These are phyloP conservation scores for Acrossocheilus wenchowensis DNA, from an alignment of 2,797 vertebrate genomes.

Conservation along the genomic window DNA sequence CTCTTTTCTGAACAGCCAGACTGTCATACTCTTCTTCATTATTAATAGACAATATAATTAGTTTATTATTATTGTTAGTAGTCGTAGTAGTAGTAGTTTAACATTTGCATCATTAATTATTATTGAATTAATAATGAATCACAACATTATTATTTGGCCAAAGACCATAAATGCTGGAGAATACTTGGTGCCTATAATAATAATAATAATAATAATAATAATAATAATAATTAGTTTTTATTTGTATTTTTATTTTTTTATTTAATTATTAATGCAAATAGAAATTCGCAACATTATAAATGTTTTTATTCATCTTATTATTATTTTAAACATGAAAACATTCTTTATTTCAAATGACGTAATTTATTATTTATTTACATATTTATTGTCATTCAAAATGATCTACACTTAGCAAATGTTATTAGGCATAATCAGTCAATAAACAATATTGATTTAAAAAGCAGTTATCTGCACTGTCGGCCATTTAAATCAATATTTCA, in stretches of 20 bases:
- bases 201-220: neutral
- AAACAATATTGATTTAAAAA: neutral
- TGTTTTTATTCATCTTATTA: no score
- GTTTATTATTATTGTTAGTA: neutral
- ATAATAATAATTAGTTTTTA: neutral
- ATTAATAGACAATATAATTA: neutral
- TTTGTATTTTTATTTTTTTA: neutral
- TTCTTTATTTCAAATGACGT: neutral
- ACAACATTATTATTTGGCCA: neutral
- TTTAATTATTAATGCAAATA: neutral
- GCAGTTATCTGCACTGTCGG: neutral
- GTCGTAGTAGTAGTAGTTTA: neutral
- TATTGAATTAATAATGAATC: neutral
- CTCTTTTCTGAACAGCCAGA: slow-evolving; percentile 3
- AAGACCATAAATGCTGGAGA: no score
- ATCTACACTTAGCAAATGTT: neutral
- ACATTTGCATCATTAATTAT: neutral
- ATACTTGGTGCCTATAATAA: neutral
- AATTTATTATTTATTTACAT: neutral
- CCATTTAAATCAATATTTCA: neutral
- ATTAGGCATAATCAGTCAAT: neutral
- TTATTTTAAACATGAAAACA: neutral
- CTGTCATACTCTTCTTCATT: neutral
- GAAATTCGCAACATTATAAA: no score
- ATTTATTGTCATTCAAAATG: neutral